Evolutionary conservation across 2,113 vertebrate species (phyloP).

Genomic region (Aleadryas rufinucha): DNA sequence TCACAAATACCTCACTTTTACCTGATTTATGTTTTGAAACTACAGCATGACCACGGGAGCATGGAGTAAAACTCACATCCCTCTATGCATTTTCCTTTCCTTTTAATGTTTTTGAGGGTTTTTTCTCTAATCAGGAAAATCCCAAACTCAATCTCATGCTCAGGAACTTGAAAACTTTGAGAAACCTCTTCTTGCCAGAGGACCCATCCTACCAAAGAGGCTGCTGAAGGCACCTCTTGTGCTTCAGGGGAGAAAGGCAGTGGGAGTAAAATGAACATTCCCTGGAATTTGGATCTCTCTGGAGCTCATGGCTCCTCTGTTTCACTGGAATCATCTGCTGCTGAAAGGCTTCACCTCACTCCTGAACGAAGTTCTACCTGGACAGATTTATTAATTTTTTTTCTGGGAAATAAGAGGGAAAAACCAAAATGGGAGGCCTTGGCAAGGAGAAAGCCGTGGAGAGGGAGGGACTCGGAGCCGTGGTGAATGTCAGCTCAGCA

Average conservation of each 20-base stretch:
- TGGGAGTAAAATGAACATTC: accelerated
- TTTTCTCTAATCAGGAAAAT: neutral
- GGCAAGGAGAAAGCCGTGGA: neutral
- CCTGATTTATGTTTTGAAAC: neutral
- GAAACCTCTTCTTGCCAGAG: neutral
- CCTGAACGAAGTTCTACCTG: neutral
- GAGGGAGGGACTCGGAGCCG: neutral
- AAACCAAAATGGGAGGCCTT: accelerated
- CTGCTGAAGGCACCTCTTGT: neutral
- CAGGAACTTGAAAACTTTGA: neutral
- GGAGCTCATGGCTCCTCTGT: neutral
- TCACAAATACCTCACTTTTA: neutral
- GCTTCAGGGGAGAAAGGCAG: neutral
- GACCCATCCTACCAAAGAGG: neutral
- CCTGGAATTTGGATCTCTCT: neutral
- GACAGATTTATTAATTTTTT: neutral
- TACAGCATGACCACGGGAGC: neutral
- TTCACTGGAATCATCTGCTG: neutral
- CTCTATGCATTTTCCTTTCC: neutral
- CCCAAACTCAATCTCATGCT: neutral
- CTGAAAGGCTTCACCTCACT: neutral
- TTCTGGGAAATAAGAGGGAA: neutral
- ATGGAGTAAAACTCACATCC: neutral
- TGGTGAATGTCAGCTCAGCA: neutral
- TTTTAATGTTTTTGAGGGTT: accelerated